Base-by-base conservation (phyloP, 2,797 vertebrate species). In the Xenops minutus region DNA sequence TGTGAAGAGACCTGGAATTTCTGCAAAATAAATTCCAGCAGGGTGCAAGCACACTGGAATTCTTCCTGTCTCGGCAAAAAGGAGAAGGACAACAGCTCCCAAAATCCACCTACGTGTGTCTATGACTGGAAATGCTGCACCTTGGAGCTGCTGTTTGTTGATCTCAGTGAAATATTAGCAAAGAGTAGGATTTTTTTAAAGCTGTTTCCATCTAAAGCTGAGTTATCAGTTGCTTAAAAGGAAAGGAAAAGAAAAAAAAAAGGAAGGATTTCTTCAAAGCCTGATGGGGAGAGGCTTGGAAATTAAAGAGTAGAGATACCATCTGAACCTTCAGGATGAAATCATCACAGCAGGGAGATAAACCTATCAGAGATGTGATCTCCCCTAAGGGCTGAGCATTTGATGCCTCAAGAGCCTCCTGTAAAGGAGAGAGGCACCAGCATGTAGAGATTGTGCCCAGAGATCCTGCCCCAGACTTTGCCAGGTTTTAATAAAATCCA, bases 271-370 rank as follows among this genome's bases (percentile, higher is more conserved):
- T 91, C 93, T 96, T 96, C 92, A 95, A 97, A 97, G 89, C 49
- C 39, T 62, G 56, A 77, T 43, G 79, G 85, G 95, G 91, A 94
- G 93, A 96, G 92, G 92, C 93, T 89, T 91, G 83, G 82, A 96
- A 96, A 95, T 97, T 83, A 95, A 96, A 85, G 61, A 78, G 82
- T 34, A 76, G 54, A 68, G 95, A 96, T 95, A 96, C 8, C 21
- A 96, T 97, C 95, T 88, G 89, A 93, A 92, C 78, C 80, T 95
- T 7, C 59, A 89, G 92, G 44, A 96, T 94, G 95, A 95, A 96
- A 96, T 96, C 96, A 93, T 97, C 93, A 36, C 85, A 88, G 92
- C 75, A 92, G 87, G 75, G 9, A 92, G 95, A 93, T 96, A 93
- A 94, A 85, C 29, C 15, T 85, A 95, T 91, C 85, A 27, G 75